Evolutionary conservation across 35 echinoderm and acorn worm genomes (phyloP), one percentile per base, ranked within the genome.

Genomic region (Stichopus chloronotus): DNA sequence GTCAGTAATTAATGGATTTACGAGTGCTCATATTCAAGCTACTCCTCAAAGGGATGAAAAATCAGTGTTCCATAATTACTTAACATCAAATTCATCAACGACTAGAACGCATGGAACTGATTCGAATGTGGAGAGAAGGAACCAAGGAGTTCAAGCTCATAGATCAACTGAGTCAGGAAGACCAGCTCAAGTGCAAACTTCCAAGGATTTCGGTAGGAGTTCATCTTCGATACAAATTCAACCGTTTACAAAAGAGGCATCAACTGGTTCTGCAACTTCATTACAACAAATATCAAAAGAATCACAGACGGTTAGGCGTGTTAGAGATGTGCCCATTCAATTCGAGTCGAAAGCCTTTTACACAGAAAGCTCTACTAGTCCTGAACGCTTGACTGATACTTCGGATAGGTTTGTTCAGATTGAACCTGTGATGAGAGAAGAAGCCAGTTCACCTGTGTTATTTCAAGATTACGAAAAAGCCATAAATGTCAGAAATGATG

Each of bases 351-450:
- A 53, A 89, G 25, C 25, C 14, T 71, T 25, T 89, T 89, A 89
- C n/a, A 21, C 25, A 71, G 87, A 72, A 14, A 89, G 55, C 19
- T 89, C 30, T 25, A 71, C 60, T 13, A 89, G 87, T 53, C 87
- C 59, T n/a, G 59, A 89, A 43, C 87, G 87, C 59, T 10, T 17
- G 24, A 43, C 71, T 25, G 90, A 57, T 9, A 91, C 43, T 16
- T 91, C 90, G 13, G 90, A 91, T 22, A 77, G 90, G 56, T 91
- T 43, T 59, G 90, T 91, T 5, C 90, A 91, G 25, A 79, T 91
- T 91, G 90, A 22, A 55, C 90, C 90, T 52, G 69, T 79, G 0
- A 52, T 91, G 69, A 77, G 90, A 59, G 90, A 91, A 9, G 52
- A 78, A 19, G 76, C 71, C 25, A 91, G 23, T 55, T 91, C 90